Base-by-base conservation (phyloP, 2,113 vertebrate genomes). In the Ondatra zibethicus region DNA sequence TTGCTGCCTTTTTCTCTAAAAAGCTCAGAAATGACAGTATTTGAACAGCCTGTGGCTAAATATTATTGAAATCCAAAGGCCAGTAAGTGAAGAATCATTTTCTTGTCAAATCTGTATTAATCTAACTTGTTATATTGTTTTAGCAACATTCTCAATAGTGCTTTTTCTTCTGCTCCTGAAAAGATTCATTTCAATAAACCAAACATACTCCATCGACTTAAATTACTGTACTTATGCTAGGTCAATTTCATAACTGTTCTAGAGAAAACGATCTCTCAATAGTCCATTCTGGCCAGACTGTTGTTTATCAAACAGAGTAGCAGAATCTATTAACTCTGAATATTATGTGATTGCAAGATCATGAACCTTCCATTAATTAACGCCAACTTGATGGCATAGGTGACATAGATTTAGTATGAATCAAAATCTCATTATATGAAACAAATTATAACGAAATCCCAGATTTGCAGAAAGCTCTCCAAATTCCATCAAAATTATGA, bases 31-130 rank as follows among this genome's bases (percentile, higher is more conserved):
- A 96, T 98, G 93, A 97, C 95, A 97, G 68, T 78, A 92, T 96
- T 98, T 97, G 95, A 98, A 96, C 94, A 98, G 97, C 96, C 98
- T 97, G 92, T 97, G 97, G 96, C 93, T 21, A 77, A 97, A 98
- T 98, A 97, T 92, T 96, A 98, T 97, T 98, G 91, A 98, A 96
- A 97, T 97, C 70, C 61, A 97, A 98, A 97, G 85, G 97, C 96
- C 94, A 97, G 88, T 95, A 93, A 97, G 92, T 94, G 93, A 96
- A 96, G 85, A 87, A 97, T 97, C 77, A 36, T 97, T 98, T 98
- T 55, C 80, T 97, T 94, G 92, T 97, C 96, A 93, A 95, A 97
- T 94, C 97, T 95, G 39, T 96, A 95, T 97, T 98, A 98, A 98
- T 98, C 96, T 98, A 93, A 95, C 96, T 98, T 97, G 94, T 97